Evolutionary conservation across 2,113 vertebrate species (phyloP).

Genomic region (Cyrtonyx montezumae): DNA sequence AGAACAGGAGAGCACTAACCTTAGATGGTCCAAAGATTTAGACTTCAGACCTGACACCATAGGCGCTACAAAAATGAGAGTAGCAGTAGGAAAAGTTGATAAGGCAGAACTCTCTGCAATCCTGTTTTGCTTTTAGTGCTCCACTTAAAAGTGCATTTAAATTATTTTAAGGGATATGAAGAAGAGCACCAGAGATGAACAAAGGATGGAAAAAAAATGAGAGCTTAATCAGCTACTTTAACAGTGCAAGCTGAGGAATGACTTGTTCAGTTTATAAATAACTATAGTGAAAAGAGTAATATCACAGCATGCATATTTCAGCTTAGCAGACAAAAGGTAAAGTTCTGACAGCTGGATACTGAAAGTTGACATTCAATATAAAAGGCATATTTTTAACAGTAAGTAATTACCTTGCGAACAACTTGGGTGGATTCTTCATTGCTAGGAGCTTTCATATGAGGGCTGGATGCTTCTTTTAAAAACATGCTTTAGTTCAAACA

Average conservation of each 20-base stretch:
- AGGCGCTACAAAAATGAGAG: background rate
- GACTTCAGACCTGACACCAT: background rate
- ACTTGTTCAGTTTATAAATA: slow-evolving; percentile 9
- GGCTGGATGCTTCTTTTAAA: slow-evolving; percentile 6
- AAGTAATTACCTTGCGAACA: slow-evolving; percentile 8
- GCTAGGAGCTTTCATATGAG: background rate
- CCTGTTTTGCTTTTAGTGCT: background rate
- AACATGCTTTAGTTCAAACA: background rate
- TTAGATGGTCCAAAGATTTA: background rate
- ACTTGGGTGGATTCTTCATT: background rate
- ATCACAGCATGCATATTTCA: background rate
- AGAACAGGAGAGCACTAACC: background rate
- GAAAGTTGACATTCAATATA: background rate
- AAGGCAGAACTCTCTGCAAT: background rate
- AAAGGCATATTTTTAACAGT: slow-evolving; percentile 5
- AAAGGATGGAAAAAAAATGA: background rate
- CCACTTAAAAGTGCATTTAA: background rate
- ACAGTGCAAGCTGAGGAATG: background rate
- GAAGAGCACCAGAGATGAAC: background rate
- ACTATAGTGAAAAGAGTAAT: background rate
- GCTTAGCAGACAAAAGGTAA: slow-evolving; percentile 22
- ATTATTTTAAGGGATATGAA: background rate
- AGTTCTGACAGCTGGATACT: slow-evolving; percentile 31
- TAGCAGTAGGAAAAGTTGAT: background rate
- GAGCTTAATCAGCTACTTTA: background rate